Evolutionary conservation across 2,888 invertebrate species (phyloP).

Genomic region (Acanthosepion lycidas): DNA sequence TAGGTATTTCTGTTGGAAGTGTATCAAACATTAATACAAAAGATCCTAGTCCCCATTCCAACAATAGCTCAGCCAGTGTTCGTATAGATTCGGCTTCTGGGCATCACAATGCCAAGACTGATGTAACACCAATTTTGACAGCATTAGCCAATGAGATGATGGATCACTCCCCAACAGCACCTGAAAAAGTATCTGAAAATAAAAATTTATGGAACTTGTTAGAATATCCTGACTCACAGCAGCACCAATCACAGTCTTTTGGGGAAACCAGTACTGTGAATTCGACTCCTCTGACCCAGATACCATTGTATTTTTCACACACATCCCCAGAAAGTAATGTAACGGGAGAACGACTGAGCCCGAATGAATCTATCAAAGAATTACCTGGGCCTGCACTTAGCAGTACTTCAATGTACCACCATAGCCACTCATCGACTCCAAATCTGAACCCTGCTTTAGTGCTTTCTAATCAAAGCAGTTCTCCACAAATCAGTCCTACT

Average conservation of each 20-base stretch:
- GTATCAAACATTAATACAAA: not conserved
- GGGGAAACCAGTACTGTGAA: not conserved
- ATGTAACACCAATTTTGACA: conserved; percentile 42
- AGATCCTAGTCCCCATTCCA: conserved; percentile 40
- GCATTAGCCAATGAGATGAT: conserved; percentile 47
- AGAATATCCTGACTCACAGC: conserved; percentile 36
- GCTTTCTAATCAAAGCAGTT: conserved; percentile 35
- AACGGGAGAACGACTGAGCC: not conserved
- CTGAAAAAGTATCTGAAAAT: conserved; percentile 40
- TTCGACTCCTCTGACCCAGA: not conserved
- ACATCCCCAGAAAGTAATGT: not conserved
- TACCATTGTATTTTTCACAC: not conserved
- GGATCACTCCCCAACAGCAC: conserved; percentile 36
- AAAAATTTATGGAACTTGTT: conserved; percentile 40
- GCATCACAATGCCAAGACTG: not conserved
- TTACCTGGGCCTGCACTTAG: not conserved
- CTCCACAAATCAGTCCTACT: conserved; percentile 40
- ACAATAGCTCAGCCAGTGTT: not conserved
- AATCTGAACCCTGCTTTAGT: not conserved
- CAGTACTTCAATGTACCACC: not conserved
- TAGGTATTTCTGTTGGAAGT: conserved; percentile 36
- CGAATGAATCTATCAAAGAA: conserved; percentile 37
- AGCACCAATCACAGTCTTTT: not conserved
- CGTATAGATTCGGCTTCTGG: not conserved
- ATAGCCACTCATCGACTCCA: not conserved